A percentile compares a stretch with the other conserved stretches of the same genome.
These are phyloP conservation scores for Protaetia brevitarsis DNA, from an alignment of 1,140 invertebrate species.

Conservation along the genomic window DNA sequence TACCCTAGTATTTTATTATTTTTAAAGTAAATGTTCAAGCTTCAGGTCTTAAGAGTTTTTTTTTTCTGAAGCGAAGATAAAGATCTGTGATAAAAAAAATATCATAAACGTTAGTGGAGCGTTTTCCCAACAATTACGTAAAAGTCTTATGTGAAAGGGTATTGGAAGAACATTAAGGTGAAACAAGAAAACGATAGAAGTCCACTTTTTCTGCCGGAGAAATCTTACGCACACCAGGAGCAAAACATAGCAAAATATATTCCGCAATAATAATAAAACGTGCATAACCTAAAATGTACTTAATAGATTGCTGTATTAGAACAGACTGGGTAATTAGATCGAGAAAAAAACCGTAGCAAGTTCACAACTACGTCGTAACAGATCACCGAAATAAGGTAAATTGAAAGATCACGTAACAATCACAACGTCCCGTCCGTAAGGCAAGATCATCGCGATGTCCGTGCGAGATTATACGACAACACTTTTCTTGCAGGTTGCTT, in stretches of 20 bases:
- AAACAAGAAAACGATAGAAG: slow-evolving; percentile 1
- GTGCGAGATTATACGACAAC: neutral
- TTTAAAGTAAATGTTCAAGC: too few relatives aligned
- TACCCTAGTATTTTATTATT: too few relatives aligned
- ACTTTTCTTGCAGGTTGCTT: neutral
- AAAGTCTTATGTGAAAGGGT: too few relatives aligned
- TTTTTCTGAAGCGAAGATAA: too few relatives aligned
- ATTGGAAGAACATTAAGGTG: too few relatives aligned
- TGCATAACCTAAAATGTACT: neutral
- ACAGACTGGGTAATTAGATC: neutral
- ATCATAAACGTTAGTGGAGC: too few relatives aligned
- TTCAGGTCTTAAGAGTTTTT: too few relatives aligned
- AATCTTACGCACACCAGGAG: neutral
- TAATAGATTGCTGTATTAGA: neutral
- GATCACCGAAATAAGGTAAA: neutral
- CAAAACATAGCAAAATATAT: neutral
- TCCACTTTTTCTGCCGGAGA: neutral
- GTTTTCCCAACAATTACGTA: too few relatives aligned
- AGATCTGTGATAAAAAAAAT: too few relatives aligned
- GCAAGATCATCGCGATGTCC: neutral
- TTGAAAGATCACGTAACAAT: neutral
- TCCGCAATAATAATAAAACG: neutral
- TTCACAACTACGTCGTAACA: neutral
- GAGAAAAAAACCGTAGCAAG: neutral
- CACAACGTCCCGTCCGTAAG: neutral